Evolutionary conservation across 2,797 vertebrate genomes (phyloP), one percentile per base, ranked within the genome.

Genomic region (Aulostomus chinensis): DNA sequence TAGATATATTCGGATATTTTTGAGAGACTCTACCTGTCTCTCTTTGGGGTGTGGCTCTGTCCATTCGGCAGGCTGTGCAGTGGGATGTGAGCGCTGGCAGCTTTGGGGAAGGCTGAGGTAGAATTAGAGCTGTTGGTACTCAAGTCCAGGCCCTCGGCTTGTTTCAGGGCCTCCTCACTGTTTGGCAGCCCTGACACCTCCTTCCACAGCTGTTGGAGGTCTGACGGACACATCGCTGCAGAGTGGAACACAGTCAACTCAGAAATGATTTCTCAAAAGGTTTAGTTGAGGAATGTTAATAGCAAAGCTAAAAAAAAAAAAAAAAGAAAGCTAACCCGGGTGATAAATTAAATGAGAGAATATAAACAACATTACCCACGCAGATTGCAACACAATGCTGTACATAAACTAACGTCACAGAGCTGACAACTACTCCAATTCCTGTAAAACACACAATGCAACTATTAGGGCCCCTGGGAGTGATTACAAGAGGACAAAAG

Each of bases 141-240:
- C 89, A 99, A 92, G 93, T 99, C 96, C 64, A 97, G 93, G 86
- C 94, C 95, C 85, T 98, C 96, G 74, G 81, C 86, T 80, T 96
- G 95, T 84, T 98, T 98, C 60, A 94, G 88, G 84, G 92, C 89
- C 76, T 99, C 97, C 81, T 99, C 97, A 0, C 93, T 88, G 30
- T 91, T 93, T 74, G 87, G 95, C 72, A 94, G 72, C 0, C 93
- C 90, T 0, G 94, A 93, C 86, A 98, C 95, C 22, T 98, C 97
- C 89, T 99, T 99, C 94, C 97, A 95, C 71, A 99, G 91, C 91
- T 98, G 96, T 78, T 98, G 97, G 76, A 98, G 93, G 90, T 99
- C 97, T 15, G 96, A 93, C n/a, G 97, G 95, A 74, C 95, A 98
- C 83, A 99, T 96, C 28, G 96, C 96, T 94, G 83, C 1, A 50